Conservation (phyloP, 2,888 invertebrate genomes). For the Trimorus sp. region DNA sequence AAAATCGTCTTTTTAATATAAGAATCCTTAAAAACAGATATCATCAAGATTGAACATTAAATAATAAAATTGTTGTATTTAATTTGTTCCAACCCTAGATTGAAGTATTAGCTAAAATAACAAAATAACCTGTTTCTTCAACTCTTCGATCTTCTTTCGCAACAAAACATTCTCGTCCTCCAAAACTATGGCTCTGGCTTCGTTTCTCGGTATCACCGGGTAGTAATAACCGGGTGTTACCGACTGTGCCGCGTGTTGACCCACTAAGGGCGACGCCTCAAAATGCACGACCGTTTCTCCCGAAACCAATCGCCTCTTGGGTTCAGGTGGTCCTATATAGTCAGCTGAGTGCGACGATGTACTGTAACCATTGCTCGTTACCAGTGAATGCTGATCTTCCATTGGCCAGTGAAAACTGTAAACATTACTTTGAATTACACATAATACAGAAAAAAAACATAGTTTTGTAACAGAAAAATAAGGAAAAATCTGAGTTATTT, state of each 20-base stretch:
- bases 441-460: no score
- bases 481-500: no score
- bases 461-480: no score
- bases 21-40: no score
- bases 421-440: no score
- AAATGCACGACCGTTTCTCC: constrained; percentile 78
- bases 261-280: constrained; percentile 77
- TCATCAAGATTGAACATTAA: no score
- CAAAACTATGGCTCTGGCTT: constrained; percentile 82
- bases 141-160: constrained; percentile 86
- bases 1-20: no score
- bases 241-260: constrained; percentile 76
- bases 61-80: no score
- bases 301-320: constrained; percentile 77
- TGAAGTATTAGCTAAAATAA: no score
- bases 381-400: constrained; percentile 76
- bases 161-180: constrained; percentile 87
- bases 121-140: constrained; percentile 85
- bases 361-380: constrained; percentile 75
- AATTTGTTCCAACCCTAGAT: no score
- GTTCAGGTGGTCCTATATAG: constrained; percentile 78
- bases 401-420: constrained; percentile 78
- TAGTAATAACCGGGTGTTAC: constrained; percentile 78
- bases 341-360: constrained; percentile 75
- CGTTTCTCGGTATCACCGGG: constrained; percentile 79